Percentiles rank a stretch among this genome's conserved stretches.
These are phyloP conservation scores for Heteromurus nitidus DNA, from an alignment of 2,888 invertebrate species.

Conservation along the genomic window DNA sequence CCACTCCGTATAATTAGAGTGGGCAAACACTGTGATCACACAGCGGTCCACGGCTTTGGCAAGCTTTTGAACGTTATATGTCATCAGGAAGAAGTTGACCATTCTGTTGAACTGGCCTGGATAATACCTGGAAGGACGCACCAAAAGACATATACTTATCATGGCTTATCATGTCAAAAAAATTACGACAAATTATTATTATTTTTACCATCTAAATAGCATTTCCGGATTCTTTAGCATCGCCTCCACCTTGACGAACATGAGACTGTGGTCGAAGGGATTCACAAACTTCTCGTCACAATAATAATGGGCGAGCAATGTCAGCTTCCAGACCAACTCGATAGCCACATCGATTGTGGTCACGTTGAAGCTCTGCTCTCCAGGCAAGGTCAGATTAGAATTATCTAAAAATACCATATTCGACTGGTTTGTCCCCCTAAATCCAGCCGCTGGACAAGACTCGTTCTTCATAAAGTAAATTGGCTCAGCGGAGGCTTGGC, in stretches of 20 bases:
- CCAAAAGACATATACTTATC: not conserved
- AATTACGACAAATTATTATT: not conserved
- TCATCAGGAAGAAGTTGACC: conserved; percentile 38
- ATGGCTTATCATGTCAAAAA: not conserved
- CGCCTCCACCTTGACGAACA: conserved; percentile 54
- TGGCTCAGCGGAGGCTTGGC: conserved; percentile 14
- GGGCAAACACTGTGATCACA: conserved; percentile 38
- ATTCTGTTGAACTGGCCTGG: conserved; percentile 62
- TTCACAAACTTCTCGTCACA: conserved; percentile 37
- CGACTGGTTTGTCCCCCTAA: conserved; percentile 19
- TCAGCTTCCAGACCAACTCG: conserved; percentile 62
- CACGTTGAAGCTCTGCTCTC: conserved; percentile 25
- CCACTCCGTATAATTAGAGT: conserved; percentile 51
- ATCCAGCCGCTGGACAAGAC: conserved; percentile 40
- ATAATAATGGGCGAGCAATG: conserved; percentile 55
- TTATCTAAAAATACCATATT: not conserved
- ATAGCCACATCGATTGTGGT: conserved; percentile 44
- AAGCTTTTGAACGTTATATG: conserved; percentile 44
- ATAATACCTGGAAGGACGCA: conserved; percentile 55
- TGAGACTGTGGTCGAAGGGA: conserved; percentile 43
- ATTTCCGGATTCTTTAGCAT: conserved; percentile 51
- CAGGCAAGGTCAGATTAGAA: conserved; percentile 9
- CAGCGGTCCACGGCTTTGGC: conserved; percentile 59
- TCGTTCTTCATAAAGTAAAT: conserved; percentile 40
- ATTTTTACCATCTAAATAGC: conserved; percentile 56